These are phyloP conservation scores for Agrotis exclamationis DNA, from an alignment of 2,888 invertebrate species.

Conservation along the genomic window DNA sequence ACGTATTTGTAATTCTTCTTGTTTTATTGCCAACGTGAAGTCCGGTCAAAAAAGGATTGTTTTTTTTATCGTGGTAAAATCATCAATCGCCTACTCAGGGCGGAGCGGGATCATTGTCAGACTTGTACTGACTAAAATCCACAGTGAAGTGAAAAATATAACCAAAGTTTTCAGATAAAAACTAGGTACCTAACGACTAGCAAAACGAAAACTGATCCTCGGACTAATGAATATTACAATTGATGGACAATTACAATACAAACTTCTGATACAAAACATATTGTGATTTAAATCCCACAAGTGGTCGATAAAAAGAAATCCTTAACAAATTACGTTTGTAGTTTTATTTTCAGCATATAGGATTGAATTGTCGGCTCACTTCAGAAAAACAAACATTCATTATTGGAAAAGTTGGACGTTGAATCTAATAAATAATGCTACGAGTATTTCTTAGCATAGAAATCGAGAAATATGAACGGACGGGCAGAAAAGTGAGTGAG, in stretches of 20 bases:
- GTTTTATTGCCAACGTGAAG: slow-evolving; percentile 4
- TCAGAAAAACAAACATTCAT: background rate
- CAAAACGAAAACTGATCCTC: background rate
- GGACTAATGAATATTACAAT: background rate
- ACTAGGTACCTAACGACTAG: too few relatives aligned
- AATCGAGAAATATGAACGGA: background rate
- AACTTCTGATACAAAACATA: background rate
- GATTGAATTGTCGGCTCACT: background rate
- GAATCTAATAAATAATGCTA: too few relatives aligned
- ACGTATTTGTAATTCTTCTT: slow-evolving; percentile 3
- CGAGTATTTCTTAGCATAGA: background rate
- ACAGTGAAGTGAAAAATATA: too few relatives aligned
- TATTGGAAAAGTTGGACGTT: too few relatives aligned
- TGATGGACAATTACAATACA: background rate
- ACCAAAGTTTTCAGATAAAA: too few relatives aligned
- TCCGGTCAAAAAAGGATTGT: background rate
- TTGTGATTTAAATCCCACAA: background rate
- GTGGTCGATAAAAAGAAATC: background rate
- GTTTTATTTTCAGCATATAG: background rate
- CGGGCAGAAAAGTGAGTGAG: background rate
- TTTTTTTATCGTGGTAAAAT: too few relatives aligned
- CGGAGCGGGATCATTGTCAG: too few relatives aligned
- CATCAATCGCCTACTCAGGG: too few relatives aligned
- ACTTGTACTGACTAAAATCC: too few relatives aligned
- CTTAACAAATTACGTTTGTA: background rate